Base-by-base conservation (phyloP, 2,113 vertebrate genomes). In the Paramisgurnus dabryanus region DNA sequence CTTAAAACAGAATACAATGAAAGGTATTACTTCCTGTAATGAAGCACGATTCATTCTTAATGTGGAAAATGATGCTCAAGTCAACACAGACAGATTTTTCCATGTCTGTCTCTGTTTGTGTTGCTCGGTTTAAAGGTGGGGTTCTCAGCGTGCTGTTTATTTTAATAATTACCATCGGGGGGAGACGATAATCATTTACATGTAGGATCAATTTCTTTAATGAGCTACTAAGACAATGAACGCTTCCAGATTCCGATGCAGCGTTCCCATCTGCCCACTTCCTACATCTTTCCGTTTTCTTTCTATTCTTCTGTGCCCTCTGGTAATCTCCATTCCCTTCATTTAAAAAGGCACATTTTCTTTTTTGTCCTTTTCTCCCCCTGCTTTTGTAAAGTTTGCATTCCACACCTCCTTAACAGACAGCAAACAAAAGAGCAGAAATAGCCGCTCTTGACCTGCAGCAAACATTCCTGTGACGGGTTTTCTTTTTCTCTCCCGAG, bases 391-490 rank as follows among this genome's bases (percentile, higher is more conserved):
- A 80, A 89, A 88, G 90, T 91, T 91, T 92, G 87, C 91, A 94
- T 94, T 93, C 92, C 92, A 88, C 92, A 92, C 89, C 90, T 91
- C 89, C 87, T 90, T 87, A 88, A 88, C 83, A 90, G 90, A 90
- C 88, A 75, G 82, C 81, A 89, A 87, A 93, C 91, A 93, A 93
- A 91, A 87, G 91, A 92, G 87, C 67, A 87, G 85, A 91, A 87
- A 87, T 87, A 83, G 67, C 71, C 87, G 84, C 82, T 90, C 79
- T 86, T 91, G 91, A 90, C 86, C 89, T 79, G 87, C 78, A 81
- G 87, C 91, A 92, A 92, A 91, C 90, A 90, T 91, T 92, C 92
- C 90, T 87, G 80, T 86, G 80, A 60, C 49, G 18, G 70, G 34
- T 63, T 82, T 57, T 73, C 50, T 73, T 49, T 70, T 4, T 53